Evolutionary conservation across 2,888 invertebrate genomes (phyloP), one percentile per base, ranked within the genome.

Genomic region (Meliscaeva auricollis): DNA sequence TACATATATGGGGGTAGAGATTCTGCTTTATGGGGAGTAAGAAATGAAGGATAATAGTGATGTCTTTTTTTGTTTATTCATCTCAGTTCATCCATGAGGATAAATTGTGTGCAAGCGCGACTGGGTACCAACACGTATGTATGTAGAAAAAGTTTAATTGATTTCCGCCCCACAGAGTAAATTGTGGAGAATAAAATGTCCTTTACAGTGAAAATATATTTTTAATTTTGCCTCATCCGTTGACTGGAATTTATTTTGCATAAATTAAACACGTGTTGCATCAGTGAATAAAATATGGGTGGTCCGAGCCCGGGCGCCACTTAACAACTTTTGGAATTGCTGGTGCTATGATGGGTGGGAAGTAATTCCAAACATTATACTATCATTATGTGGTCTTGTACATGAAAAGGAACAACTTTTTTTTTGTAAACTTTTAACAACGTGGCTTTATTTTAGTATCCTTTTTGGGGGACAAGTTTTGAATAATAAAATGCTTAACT

Each of bases 401-500:
- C 38, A 38, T 1, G 4, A 38, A 9, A 13, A 38, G 7, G 35
- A 38, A 38, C 9, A 38, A 11, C 11, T 38, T 6, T 38, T 38
- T 26, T 26, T 26, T 26, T 26, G 4, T 26, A 9, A 38, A 80
- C 80, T 79, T 75, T 75, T 80, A 76, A 84, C 79, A 83, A 75
- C 84, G 48, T 66, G 84, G 84, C 84, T 80, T 84, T 84, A 84
- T 75, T 80, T 84, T 84, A 80, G 72, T 80, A 84, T 84, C 75
- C 80, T 38, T 84, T 84, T 48, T 17, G 15, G 70, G 26, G 75
- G 70, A 84, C 84, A 84, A 84, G 80, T 84, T 84, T 80, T 72
- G 84, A 84, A 84, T 84, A 78, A 77, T 68, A 72, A 75, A 72
- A 79, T 46, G 74, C 64, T 32, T 69, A 52, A 54, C 35, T 8